phyloP scores from a whole-genome alignment of 2,888 invertebrate species.

The Mantis religiosa region DNA sequence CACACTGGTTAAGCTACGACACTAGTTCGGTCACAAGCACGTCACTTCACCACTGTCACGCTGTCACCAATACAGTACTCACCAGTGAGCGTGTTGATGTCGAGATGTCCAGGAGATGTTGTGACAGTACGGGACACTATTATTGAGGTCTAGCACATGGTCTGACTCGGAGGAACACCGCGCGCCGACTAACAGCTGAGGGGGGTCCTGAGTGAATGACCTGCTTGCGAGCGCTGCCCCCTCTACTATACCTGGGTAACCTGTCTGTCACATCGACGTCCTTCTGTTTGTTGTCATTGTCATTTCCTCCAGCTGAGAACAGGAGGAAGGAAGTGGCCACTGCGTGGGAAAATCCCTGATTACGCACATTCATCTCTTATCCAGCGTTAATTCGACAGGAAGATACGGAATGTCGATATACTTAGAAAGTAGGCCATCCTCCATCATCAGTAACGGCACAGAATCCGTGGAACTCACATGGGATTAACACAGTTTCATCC shows the following conservation, averaged over 20 bases:
- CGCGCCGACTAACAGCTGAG: constrained; percentile 6
- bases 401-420: too few relatives aligned
- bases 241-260: background rate
- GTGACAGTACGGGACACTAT: background rate
- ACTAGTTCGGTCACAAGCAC: too few relatives aligned
- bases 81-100: background rate
- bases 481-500: too few relatives aligned
- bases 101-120: background rate
- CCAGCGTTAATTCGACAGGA: too few relatives aligned
- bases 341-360: background rate
- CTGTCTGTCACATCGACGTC: background rate
- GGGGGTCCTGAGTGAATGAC: constrained; percentile 15
- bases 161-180: background rate
- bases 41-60: too few relatives aligned
- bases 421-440: too few relatives aligned
- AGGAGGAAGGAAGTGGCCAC: background rate
- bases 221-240: background rate
- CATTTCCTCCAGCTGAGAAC: background rate
- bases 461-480: too few relatives aligned
- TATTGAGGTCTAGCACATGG: background rate
- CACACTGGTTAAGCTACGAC: too few relatives aligned
- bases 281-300: background rate
- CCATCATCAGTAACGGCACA: too few relatives aligned
- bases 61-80: too few relatives aligned
- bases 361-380: too few relatives aligned